Percentiles rank a stretch among this genome's conserved stretches.
Evolutionary conservation across 2,113 vertebrate genomes (phyloP).

Genomic region (Bungarus multicinctus): DNA sequence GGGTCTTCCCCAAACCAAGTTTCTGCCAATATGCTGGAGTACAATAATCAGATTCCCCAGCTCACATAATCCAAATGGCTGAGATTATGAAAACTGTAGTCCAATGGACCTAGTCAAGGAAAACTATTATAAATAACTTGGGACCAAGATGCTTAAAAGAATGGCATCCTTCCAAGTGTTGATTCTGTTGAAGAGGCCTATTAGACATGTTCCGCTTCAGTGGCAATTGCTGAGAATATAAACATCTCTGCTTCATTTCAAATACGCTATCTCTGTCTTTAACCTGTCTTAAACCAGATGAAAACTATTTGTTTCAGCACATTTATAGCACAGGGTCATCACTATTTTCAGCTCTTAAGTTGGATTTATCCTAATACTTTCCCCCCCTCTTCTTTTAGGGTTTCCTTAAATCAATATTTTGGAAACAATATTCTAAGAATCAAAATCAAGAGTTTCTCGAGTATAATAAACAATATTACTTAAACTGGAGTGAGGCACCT

Average conservation of each 20-base stretch:
- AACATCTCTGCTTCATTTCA: background rate
- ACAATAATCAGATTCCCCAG: background rate
- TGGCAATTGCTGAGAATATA: background rate
- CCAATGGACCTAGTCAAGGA: background rate
- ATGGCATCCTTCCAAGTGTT: background rate
- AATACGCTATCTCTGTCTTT: background rate
- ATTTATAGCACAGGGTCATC: no score
- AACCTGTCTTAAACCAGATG: background rate
- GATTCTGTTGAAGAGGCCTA: background rate
- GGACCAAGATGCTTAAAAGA: background rate
- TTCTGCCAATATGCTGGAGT: background rate
- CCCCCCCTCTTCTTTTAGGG: accelerated
- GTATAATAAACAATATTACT: no score
- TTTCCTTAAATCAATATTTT: background rate
- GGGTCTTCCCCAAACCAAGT: background rate
- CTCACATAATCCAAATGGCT: background rate
- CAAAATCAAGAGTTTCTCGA: background rate
- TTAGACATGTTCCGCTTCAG: background rate
- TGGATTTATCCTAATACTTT: background rate
- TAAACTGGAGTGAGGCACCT: background rate
- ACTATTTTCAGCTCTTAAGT: background rate
- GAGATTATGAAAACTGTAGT: background rate
- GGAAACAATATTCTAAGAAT: background rate
- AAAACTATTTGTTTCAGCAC: background rate
- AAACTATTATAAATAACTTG: background rate